phyloP scores from a whole-genome alignment of 2,888 invertebrate species.

The Melangyna quadrimaculata region DNA sequence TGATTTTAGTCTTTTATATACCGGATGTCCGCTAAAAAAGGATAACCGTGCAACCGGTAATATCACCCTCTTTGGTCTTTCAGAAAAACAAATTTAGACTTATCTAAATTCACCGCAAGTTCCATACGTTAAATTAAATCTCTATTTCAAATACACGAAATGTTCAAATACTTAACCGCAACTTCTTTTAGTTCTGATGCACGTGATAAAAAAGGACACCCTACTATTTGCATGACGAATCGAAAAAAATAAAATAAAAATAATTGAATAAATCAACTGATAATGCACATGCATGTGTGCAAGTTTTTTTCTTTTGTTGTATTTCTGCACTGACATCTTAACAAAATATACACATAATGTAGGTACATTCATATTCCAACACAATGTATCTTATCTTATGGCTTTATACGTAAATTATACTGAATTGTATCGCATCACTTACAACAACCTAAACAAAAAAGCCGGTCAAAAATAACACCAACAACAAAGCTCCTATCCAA shows the following conservation, averaged over 20 bases:
- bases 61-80: too few species aligned
- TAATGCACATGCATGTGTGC: constrained; percentile 68
- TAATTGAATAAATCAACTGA: constrained; percentile 36
- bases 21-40: too few species aligned
- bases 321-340: constrained; percentile 15
- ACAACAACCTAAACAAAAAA: not conserved
- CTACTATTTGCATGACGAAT: not conserved
- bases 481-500: not conserved
- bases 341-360: not conserved
- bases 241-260: not conserved
- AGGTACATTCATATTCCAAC: not conserved
- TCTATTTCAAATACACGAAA: too few species aligned
- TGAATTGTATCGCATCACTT: not conserved
- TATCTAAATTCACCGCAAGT: too few species aligned
- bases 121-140: too few species aligned
- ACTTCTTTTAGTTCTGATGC: not conserved
- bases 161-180: too few species aligned
- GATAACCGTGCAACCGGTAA: too few species aligned
- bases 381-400: constrained; percentile 46
- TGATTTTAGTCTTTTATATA: too few species aligned
- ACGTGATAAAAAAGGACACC: not conserved
- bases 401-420: constrained; percentile 20
- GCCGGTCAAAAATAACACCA: not conserved
- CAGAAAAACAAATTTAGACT: too few species aligned
- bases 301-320: constrained; percentile 24